Evolutionary conservation across 2,888 invertebrate species (phyloP), one percentile per base, ranked within the genome.

Genomic region (Slavum lentiscoides): DNA sequence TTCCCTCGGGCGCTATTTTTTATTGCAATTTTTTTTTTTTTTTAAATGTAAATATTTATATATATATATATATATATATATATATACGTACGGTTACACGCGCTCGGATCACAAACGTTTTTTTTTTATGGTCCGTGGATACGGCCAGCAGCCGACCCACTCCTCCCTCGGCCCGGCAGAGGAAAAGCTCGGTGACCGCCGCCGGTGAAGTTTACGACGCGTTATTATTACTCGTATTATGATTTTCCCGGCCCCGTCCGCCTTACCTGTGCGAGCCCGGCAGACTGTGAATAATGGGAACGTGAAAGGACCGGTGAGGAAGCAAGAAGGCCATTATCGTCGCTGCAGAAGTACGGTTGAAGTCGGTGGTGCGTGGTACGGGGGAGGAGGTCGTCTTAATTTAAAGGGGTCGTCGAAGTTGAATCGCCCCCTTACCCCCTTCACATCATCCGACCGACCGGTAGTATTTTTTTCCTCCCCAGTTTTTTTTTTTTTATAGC

Each of bases 281-380:
- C 15, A 77, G 77, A 77, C 69, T 62, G 77, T 80, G 69, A 80
- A 62, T 80, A 80, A 80, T 39, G 59, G n/a, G 70, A 39, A 37
- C 30, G 21, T 2, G 23, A 37, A 30, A 17, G 4, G n/a, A 11
- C 15, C 9, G 4, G 9, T 21, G 30, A 19, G 8, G 30, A 30
- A 43, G 53, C 62, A 62, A 67, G 64, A 69, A 64, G 53, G 64
- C 80, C 39, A 70, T 80, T 70, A 70, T 62, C 37, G 55, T 70
- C 37, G 21, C 15, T 30, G n/a, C 4, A 30, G 7, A 43, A 9
- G 43, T 43, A 43, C 9, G 9, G 9, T 9, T 7, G 43, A 2
- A 30, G 30, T n/a, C n/a, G n/a, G n/a, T 1, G 30, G 4, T 4
- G 39, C 43, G 43, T 7, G 4, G 23, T 19, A n/a, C 2, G 15